These are phyloP conservation scores for Brachyptera risi DNA, from an alignment of 2,888 invertebrate species.

Conservation along the genomic window DNA sequence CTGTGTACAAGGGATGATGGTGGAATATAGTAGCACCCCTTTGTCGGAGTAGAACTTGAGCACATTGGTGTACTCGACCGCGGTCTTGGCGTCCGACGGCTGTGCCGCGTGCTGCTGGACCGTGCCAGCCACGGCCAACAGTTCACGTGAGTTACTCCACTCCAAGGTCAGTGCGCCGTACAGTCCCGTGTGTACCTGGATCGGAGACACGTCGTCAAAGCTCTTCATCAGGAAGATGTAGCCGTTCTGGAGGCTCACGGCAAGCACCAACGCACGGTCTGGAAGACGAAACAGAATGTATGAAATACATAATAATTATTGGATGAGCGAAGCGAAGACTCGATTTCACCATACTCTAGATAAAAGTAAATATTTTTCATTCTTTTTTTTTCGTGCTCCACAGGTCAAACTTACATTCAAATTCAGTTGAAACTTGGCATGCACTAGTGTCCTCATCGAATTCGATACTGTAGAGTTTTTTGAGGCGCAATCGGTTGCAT, in stretches of 20 bases:
- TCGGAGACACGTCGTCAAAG: slow-evolving; percentile 91
- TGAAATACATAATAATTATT: too few species aligned
- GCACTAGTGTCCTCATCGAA: too few species aligned
- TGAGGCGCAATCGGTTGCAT: too few species aligned
- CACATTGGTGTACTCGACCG: slow-evolving; percentile 76
- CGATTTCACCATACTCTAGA: too few species aligned
- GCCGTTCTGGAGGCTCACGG: slow-evolving; percentile 87
- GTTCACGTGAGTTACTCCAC: slow-evolving; percentile 93
- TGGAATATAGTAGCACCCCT: slow-evolving; percentile 76
- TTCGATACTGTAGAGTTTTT: too few species aligned
- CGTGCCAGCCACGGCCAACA: slow-evolving; percentile 87
- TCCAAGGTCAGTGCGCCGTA: slow-evolving; percentile 78
- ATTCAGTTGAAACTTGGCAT: too few species aligned
- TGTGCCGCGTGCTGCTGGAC: slow-evolving; percentile 44
- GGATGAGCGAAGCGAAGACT: too few species aligned
- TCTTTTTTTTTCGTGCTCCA: too few species aligned
- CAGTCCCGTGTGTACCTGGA: slow-evolving; percentile 77
- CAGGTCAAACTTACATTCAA: too few species aligned
- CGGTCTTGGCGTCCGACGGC: slow-evolving; percentile 52
- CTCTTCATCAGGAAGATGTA: slow-evolving; percentile 82
- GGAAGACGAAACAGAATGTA: too few species aligned
- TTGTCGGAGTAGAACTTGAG: slow-evolving; percentile 89
- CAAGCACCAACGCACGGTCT: slow-evolving; percentile 70
- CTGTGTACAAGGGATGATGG: slow-evolving; percentile 71
- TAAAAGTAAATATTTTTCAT: too few species aligned